phyloP scores from a whole-genome alignment of 1,140 invertebrate species.

The Ceratoteleas bidentatus region DNA sequence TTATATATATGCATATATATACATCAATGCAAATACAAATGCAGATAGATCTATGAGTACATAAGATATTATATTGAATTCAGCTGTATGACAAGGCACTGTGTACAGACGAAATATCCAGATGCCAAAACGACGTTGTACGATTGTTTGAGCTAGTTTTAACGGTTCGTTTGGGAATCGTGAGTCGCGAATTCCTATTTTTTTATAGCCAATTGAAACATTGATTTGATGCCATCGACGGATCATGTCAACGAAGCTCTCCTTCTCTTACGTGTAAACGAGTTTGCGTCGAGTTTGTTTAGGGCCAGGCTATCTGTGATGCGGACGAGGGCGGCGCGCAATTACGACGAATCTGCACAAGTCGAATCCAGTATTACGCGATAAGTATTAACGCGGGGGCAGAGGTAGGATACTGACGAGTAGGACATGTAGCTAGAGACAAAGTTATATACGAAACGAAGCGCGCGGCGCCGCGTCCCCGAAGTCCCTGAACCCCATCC shows the following conservation, averaged over 20 bases:
- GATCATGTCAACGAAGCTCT: conserved; percentile 45
- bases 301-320: conserved; percentile 61
- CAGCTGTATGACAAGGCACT: conserved; percentile 30
- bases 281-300: conserved; percentile 42
- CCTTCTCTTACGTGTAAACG: conserved; percentile 25
- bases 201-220: conserved; percentile 41
- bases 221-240: conserved; percentile 24
- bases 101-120: conserved; percentile 49
- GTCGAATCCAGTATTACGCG: conserved; percentile 60
- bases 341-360: conserved; percentile 53
- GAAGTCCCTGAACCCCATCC: no score
- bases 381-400: conserved; percentile 47
- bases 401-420: no score
- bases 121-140: conserved; percentile 58
- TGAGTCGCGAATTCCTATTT: conserved; percentile 41
- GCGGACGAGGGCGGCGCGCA: conserved; percentile 15
- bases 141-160: conserved; percentile 38
- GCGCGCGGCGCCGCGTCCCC: no score
- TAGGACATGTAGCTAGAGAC: no score
- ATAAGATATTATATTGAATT: conserved; percentile 33
- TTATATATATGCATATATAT: conserved; percentile 18
- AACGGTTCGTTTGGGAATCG: conserved; percentile 28
- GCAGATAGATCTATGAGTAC: conserved; percentile 2
- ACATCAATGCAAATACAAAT: neutral
- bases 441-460: no score